These are phyloP conservation scores for Hemibagrus wyckioides DNA, from an alignment of 2,113 vertebrate genomes.

Conservation along the genomic window DNA sequence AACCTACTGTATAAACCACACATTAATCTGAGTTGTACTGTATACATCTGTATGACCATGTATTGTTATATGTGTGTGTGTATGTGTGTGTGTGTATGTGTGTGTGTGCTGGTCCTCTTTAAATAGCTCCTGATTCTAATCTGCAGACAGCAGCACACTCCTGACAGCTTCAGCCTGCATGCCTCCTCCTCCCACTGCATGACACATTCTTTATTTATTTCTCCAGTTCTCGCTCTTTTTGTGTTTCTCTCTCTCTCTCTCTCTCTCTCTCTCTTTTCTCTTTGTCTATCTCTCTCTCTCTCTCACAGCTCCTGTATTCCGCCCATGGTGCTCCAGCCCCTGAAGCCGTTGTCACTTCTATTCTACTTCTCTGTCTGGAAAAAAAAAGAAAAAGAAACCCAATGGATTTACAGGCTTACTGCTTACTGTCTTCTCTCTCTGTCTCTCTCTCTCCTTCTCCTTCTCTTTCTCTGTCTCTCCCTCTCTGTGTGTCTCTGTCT, in stretches of 20 bases:
- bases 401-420: constrained; percentile 70
- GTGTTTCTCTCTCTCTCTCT: constrained; percentile 35
- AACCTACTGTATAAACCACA: background rate
- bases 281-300: background rate
- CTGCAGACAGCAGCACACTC: constrained; percentile 76
- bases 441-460: constrained; percentile 42
- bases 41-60: background rate
- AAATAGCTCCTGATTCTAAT: constrained; percentile 76
- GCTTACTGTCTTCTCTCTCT: constrained; percentile 66
- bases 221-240: constrained; percentile 62
- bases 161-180: constrained; percentile 73
- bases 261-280: constrained; percentile 17
- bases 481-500: constrained; percentile 53
- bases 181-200: constrained; percentile 70
- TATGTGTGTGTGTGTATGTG: constrained; percentile 43
- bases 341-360: constrained; percentile 76
- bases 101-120: constrained; percentile 64
- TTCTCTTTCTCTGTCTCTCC: constrained; percentile 47
- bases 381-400: constrained; percentile 56
- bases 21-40: background rate
- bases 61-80: constrained; percentile 18
- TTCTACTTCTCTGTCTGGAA: constrained; percentile 72
- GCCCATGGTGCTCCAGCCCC: constrained; percentile 70
- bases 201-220: constrained; percentile 68
- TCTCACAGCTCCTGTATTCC: constrained; percentile 70